These are phyloP conservation scores for Scophthalmus maximus DNA, from an alignment of 2,113 vertebrate genomes.

Conservation along the genomic window DNA sequence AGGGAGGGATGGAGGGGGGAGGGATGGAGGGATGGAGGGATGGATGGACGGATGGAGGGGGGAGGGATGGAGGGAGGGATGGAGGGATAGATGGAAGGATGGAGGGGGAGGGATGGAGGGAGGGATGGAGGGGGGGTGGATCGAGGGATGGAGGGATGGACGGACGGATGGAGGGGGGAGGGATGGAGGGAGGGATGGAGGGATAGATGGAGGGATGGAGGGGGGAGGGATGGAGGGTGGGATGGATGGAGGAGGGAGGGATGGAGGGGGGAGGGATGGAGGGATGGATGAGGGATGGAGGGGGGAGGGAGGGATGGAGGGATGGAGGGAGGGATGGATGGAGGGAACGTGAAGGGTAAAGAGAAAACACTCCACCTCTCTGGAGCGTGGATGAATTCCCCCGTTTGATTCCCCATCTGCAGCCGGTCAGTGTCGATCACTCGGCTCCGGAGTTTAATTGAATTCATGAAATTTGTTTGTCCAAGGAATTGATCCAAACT, in stretches of 20 bases:
- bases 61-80: background rate
- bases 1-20: constrained; percentile 23
- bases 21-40: background rate
- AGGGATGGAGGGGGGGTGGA: too few relatives aligned
- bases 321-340: background rate
- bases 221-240: background rate
- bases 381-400: background rate
- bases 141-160: background rate
- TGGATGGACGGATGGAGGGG: background rate
- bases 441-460: too few relatives aligned
- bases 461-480: too few relatives aligned
- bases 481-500: too few relatives aligned
- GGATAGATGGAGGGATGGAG: constrained; percentile 7
- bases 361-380: background rate
- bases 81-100: too few relatives aligned
- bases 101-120: too few relatives aligned
- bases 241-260: background rate
- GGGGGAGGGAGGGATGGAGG: background rate
- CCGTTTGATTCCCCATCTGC: background rate
- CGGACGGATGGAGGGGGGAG: background rate
- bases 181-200: background rate
- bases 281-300: too few relatives aligned
- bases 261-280: background rate
- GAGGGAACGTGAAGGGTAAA: constrained; percentile 7
- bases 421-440: too few relatives aligned